Conservation (phyloP, 1,140 invertebrate genomes). For the Tetraneura akinire region DNA sequence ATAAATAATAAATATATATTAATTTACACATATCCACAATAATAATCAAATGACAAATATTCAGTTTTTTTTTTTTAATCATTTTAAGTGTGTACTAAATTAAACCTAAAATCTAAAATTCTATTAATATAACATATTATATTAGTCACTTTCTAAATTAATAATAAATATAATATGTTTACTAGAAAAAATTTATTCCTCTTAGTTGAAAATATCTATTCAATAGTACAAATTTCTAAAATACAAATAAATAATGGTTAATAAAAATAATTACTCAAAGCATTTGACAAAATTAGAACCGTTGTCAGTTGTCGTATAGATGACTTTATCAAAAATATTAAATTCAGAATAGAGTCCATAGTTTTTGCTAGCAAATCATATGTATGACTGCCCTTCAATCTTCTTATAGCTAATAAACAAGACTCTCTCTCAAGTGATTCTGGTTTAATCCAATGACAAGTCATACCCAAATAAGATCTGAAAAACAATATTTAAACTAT, state of each 20-base stretch:
- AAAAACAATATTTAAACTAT: slow-evolving; percentile 1
- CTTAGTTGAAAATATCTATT: slow-evolving; percentile 1
- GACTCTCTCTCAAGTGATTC: slow-evolving; percentile 1
- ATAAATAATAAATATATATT: slow-evolving; percentile 1
- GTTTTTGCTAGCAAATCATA: slow-evolving; percentile 10
- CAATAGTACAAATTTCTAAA: slow-evolving; percentile 11
- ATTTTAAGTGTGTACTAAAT: too few relatives aligned
- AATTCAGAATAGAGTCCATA: slow-evolving; percentile 11
- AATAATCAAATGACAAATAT: background rate
- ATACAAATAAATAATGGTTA: slow-evolving; percentile 10
- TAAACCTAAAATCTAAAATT: background rate
- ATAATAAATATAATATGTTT: background rate
- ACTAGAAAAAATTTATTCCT: background rate
- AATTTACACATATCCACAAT: background rate
- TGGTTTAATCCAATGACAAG: background rate
- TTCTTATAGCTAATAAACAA: slow-evolving; percentile 9
- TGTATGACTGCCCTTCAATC: background rate
- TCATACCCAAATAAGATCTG: slow-evolving; percentile 15
- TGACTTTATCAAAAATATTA: slow-evolving; percentile 7
- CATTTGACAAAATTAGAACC: slow-evolving; percentile 19
- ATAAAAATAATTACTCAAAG: slow-evolving; percentile 17
- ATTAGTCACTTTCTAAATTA: background rate
- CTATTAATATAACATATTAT: slow-evolving; percentile 5
- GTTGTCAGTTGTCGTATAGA: slow-evolving; percentile 8
- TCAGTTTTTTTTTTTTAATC: background rate